These are phyloP conservation scores for Ptyas mucosa DNA, from an alignment of 2,113 vertebrate genomes.

Conservation along the genomic window DNA sequence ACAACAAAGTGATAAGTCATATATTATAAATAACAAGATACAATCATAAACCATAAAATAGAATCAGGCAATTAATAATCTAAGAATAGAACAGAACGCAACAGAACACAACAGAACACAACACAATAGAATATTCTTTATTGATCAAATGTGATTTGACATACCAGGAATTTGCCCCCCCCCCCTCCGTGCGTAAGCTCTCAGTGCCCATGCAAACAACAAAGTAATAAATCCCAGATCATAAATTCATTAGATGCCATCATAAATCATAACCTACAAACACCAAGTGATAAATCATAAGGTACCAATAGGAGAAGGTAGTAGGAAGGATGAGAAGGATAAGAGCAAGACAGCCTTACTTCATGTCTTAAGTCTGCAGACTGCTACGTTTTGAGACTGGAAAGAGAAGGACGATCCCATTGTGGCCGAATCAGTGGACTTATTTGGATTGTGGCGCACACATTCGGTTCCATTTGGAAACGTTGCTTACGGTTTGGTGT, in stretches of 20 bases:
- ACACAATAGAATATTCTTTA: too few relatives aligned
- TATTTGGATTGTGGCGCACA: not conserved
- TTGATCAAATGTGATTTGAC: too few relatives aligned
- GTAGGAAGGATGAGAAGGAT: not conserved
- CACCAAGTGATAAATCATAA: not conserved
- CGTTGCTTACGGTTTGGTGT: not conserved
- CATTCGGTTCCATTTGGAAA: not conserved
- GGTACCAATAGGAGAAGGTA: not conserved
- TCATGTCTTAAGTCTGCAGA: not conserved
- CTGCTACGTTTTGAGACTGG: not conserved
- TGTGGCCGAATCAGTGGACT: not conserved
- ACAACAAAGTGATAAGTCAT: not conserved
- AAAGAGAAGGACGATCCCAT: not conserved
- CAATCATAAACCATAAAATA: not conserved
- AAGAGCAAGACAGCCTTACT: not conserved
- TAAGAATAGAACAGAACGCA: too few relatives aligned
- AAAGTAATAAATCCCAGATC: too few relatives aligned
- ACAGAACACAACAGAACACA: too few relatives aligned
- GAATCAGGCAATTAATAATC: too few relatives aligned
- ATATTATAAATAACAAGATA: not conserved
- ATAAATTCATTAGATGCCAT: too few relatives aligned
- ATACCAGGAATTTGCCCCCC: too few relatives aligned
- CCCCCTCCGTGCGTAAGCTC: too few relatives aligned
- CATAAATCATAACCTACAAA: not conserved
- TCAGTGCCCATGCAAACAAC: too few relatives aligned